Percentiles rank a stretch among this genome's conserved stretches.
Evolutionary conservation across 1,140 invertebrate species (phyloP).

Genomic region (Magallana angulata): DNA sequence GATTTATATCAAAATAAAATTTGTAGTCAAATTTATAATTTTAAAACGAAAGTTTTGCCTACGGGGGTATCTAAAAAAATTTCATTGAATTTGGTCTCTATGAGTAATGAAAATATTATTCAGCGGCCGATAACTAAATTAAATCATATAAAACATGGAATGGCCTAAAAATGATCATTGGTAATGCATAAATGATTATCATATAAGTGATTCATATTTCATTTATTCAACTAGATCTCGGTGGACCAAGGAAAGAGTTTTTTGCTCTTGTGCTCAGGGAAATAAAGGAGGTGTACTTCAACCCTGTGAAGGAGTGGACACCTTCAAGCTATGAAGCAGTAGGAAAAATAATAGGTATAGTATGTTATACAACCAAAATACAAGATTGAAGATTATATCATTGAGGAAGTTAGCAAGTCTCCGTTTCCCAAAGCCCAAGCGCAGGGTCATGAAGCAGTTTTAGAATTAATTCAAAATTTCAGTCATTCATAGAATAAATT

Average conservation of each 20-base stretch:
- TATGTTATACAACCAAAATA: not conserved
- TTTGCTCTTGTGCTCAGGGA: slow-evolving; percentile 34
- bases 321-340: not conserved
- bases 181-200: not conserved
- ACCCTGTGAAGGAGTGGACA: slow-evolving; percentile 23
- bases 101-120: no score
- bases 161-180: not conserved
- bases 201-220: not conserved
- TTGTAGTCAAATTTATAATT: no score
- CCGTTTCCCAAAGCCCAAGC: not conserved
- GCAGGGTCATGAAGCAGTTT: not conserved
- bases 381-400: not conserved
- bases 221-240: slow-evolving; percentile 30
- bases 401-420: not conserved
- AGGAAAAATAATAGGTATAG: not conserved
- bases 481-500: not conserved
- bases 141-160: not conserved
- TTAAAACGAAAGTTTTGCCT: no score
- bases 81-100: no score
- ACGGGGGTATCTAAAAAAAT: no score
- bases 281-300: slow-evolving; percentile 49
- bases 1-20: no score
- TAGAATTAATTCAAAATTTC: not conserved
- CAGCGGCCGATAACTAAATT: no score
- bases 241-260: slow-evolving; percentile 54